Evolutionary conservation across 2,797 vertebrate species (phyloP), one percentile per base, ranked within the genome.

Genomic region (Phaenicophaeus curvirostris): DNA sequence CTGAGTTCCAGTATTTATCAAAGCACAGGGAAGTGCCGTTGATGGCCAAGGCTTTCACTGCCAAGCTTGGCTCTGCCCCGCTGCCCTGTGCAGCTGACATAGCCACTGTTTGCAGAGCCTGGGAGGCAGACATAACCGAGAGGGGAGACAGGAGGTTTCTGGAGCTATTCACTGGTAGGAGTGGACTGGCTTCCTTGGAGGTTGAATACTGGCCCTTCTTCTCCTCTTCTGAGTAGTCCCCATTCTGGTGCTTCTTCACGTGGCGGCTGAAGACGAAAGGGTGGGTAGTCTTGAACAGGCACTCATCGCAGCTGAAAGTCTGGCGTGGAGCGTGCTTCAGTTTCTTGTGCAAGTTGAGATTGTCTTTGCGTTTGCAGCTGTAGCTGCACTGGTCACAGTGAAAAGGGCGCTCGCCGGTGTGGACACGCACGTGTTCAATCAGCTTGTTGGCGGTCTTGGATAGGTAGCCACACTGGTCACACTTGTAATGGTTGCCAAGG

Each of bases 311-410:
- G 98, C 99, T 99, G 97, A 99, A 99, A 96, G 98, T 99, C 98
- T 99, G 99, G 97, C 99, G 99, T 63, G 99, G 99, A 85, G 99
- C 99, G 84, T 99, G 99, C 98, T 99, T 99, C 98, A 99, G 99
- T 98, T 99, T 99, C 98, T 99, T 99, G 99, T 99, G 99, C 98
- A 99, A 98, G 98, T 99, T 99, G 97, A 99, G 99, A 99, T 99
- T 99, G 99, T 99, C 99, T 99, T 99, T 99, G 98, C 99, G 99
- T 97, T 99, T 99, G 98, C 99, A 99, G 99, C 99, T 99, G 97
- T 99, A 99, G 97, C 99, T 98, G 98, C 99, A 99, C 98, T 99
- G 99, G 98, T 99, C 99, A 98, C 99, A 99, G 99, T 99, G 99
- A 98, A 99, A 99, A 98, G 99, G 99, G 98, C 99, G 99, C 98